Conservation (phyloP, 2,888 invertebrate species). For the Halictus quadricinctus region DNA sequence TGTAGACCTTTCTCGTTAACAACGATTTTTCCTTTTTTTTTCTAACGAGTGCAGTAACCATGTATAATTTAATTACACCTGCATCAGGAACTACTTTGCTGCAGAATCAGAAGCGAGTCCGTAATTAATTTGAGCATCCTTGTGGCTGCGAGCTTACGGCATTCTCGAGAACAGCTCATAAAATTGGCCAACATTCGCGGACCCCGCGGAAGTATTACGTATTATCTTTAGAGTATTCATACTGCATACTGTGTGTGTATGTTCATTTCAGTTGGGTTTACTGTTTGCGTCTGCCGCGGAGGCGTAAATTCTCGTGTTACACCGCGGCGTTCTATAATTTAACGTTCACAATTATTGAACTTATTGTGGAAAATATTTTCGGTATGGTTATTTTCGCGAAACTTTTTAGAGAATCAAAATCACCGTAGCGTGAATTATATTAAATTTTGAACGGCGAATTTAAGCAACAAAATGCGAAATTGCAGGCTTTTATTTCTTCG, state of each 20-base stretch:
- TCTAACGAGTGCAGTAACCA: constrained; percentile 42
- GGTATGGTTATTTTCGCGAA: background rate
- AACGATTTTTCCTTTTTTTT: constrained; percentile 29
- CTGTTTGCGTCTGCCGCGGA: constrained; percentile 4
- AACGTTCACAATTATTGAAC: background rate
- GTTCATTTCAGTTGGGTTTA: constrained; percentile 16
- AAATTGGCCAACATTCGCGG: constrained; percentile 33
- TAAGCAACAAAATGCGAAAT: too few relatives aligned
- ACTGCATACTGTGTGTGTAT: constrained; percentile 1
- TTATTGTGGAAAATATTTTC: background rate
- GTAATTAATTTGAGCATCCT: constrained; percentile 69
- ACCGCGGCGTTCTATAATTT: background rate
- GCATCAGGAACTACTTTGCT: constrained; percentile 50
- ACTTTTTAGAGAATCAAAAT: background rate
- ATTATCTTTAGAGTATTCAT: constrained; percentile 24
- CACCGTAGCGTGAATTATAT: too few relatives aligned
- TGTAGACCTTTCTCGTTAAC: constrained; percentile 9
- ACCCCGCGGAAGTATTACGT: constrained; percentile 12
- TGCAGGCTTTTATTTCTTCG: too few relatives aligned
- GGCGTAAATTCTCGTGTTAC: background rate
- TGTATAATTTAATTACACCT: constrained; percentile 65
- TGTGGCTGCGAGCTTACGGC: constrained; percentile 41
- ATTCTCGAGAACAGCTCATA: constrained; percentile 42
- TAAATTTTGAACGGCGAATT: too few relatives aligned
- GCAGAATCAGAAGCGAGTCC: constrained; percentile 58